Percentiles rank a stretch among this genome's conserved stretches.
phyloP scores from a whole-genome alignment of 2,797 vertebrate species.

The Pseudotriccus pelzelni region DNA sequence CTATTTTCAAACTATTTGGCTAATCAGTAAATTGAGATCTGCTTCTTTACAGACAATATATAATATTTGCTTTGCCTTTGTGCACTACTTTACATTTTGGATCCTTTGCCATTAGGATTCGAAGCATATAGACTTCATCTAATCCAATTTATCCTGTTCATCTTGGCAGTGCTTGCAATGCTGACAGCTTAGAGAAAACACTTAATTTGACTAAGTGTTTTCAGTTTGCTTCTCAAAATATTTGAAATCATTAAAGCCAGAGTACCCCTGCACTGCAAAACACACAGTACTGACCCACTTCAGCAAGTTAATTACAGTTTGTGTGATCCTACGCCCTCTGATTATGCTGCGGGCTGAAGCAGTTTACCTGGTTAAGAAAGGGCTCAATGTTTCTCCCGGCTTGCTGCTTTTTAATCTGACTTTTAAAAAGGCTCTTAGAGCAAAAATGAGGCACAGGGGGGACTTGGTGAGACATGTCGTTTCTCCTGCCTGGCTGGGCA shows the following conservation, averaged over 20 bases:
- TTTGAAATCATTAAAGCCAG: slow-evolving; percentile 52
- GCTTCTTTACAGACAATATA: slow-evolving; percentile 23
- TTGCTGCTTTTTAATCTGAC: neutral
- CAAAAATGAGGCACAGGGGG: neutral
- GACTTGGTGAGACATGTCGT: neutral
- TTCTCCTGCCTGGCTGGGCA: neutral
- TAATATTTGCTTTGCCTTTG: slow-evolving; percentile 54
- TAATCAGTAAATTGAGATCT: slow-evolving; percentile 42
- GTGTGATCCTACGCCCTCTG: neutral
- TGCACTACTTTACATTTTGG: slow-evolving; percentile 40
- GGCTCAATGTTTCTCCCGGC: neutral
- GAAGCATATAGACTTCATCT: slow-evolving; percentile 58
- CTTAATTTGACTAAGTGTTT: slow-evolving; percentile 69
- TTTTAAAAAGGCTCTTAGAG: neutral
- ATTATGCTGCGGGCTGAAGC: neutral
- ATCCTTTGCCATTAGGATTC: slow-evolving; percentile 44
- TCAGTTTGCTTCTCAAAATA: slow-evolving; percentile 63
- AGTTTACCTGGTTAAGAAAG: neutral
- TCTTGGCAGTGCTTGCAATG: slow-evolving; percentile 39
- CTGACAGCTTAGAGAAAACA: slow-evolving; percentile 66
- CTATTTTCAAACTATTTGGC: slow-evolving; percentile 44
- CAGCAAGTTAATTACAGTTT: slow-evolving; percentile 28
- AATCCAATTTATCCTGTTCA: slow-evolving; percentile 67
- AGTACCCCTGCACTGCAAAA: slow-evolving; percentile 14
- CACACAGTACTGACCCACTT: slow-evolving; percentile 27